Evolutionary conservation across 92 coral and sea anemone species (phyloP), one percentile per base, ranked within the genome.

Genomic region (Metridium senile): DNA sequence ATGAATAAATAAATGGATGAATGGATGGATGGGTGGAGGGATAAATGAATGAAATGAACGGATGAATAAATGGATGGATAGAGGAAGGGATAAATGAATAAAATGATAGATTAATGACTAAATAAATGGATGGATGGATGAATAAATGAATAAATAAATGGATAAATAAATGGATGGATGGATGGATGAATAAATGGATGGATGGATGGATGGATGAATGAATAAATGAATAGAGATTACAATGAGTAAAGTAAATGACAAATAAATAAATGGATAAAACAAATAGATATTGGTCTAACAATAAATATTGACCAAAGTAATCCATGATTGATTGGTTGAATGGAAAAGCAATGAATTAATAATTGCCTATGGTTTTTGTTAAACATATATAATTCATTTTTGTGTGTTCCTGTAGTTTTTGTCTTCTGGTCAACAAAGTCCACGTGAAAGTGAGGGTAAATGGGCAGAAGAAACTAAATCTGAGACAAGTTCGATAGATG

Each of bases 401-500:
- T n/a, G n/a, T n/a, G n/a, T n/a, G n/a, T n/a, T n/a, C n/a, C n/a
- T n/a, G n/a, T n/a, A n/a, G 49, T 6, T 39, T 20, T 56, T 91
- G 17, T 81, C 91, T 7, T 76, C 85, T 43, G 85, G 71, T n/a
- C 74, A 86, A n/a, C 90, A 88, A 43, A 74, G 69, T 31, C 51
- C 69, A 0, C 74, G 59, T 1, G 73, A 64, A 33, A 81, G 62
- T 13, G 96, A 90, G 66, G 97, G 97, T 18, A 85, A 88, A 67
- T 91, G 97, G 97, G 97, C 97, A 16, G 86, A 78, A 29, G 87
- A 74, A n/a, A 77, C 74, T 18, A 81, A 53, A 39, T 91, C 97
- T 20, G 97, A 91, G 11, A 49, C 76, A 30, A 91, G 97, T 63
- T 91, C 97, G 0, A 68, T 89, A n/a, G 92, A 84, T 53, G 88